Evolutionary conservation across 2,797 vertebrate genomes (phyloP).

Genomic region (Spatula clypeata): DNA sequence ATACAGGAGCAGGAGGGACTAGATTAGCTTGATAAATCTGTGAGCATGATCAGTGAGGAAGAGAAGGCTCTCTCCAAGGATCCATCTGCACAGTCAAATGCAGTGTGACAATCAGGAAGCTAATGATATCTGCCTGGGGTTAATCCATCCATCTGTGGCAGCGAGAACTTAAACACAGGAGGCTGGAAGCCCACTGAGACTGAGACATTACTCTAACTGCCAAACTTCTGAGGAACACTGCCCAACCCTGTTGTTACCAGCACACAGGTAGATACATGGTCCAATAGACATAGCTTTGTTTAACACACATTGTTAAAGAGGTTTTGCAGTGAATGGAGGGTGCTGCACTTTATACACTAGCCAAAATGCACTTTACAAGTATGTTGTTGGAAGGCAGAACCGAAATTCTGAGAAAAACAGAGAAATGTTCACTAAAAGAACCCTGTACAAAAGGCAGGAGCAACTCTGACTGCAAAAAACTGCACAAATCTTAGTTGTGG

Average conservation of each 20-base stretch:
- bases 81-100: neutral
- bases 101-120: rapidly evolving
- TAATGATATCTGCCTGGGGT: neutral
- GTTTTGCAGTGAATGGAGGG: neutral
- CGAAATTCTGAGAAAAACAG: neutral
- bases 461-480: neutral
- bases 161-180: neutral
- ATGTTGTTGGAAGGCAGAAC: neutral
- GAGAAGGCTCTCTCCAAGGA: neutral
- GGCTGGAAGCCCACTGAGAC: neutral
- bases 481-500: neutral
- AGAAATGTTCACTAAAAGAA: neutral
- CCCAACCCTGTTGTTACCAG: neutral
- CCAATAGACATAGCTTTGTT: neutral
- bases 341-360: neutral
- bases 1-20: neutral
- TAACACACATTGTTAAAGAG: neutral
- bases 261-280: rapidly evolving
- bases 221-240: neutral
- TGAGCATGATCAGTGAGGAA: neutral
- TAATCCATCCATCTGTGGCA: neutral
- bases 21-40: neutral
- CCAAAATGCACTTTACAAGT: neutral
- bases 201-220: neutral
- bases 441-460: neutral